phyloP scores from a whole-genome alignment of 2,113 vertebrate genomes.

The Micromys minutus region DNA sequence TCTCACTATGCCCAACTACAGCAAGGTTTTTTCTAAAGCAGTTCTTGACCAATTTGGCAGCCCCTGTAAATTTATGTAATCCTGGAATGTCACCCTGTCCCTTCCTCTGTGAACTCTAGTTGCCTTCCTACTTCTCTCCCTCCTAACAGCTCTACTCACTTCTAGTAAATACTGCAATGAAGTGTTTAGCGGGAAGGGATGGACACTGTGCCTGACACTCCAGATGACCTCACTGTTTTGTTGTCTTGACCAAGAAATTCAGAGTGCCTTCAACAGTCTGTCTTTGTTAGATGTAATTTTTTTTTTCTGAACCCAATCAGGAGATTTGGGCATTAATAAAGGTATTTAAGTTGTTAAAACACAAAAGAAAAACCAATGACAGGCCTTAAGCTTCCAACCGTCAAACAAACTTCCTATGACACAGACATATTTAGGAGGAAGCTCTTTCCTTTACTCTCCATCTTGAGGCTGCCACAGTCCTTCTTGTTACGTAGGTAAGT shows the following conservation, averaged over 20 bases:
- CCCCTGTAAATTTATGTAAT: conserved; percentile 54
- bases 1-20: too few species aligned
- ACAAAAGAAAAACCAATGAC: neutral
- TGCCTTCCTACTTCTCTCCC: neutral
- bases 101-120: conserved; percentile 34
- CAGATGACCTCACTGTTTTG: neutral
- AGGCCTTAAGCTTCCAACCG: neutral
- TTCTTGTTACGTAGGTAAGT: neutral
- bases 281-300: neutral
- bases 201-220: neutral
- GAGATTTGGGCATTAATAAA: neutral
- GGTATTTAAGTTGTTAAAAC: neutral
- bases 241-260: neutral
- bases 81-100: neutral
- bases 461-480: neutral
- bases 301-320: neutral
- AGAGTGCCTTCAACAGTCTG: neutral
- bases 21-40: too few species aligned
- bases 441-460: neutral
- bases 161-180: conserved; percentile 58
- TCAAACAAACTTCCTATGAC: neutral
- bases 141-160: neutral
- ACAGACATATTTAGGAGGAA: neutral
- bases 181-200: neutral
- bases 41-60: neutral